These are phyloP conservation scores for Lonchura striata DNA, from an alignment of 2,113 vertebrate species.

Conservation along the genomic window DNA sequence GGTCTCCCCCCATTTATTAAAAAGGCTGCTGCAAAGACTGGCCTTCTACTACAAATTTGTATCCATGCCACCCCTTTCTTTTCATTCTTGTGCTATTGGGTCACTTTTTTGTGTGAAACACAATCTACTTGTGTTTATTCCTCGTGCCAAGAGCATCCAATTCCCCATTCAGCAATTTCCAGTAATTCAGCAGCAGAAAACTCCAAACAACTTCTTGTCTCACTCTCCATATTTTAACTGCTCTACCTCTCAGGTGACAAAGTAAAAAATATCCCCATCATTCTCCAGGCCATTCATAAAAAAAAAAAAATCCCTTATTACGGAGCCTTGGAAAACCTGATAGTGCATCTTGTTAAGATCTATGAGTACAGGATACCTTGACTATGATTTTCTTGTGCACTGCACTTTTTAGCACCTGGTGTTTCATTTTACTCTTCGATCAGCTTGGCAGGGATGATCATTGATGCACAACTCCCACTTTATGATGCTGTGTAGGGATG, in stretches of 20 bases:
- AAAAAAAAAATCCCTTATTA: background rate
- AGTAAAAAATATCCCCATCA: background rate
- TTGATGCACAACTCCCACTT: background rate
- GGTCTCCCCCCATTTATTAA: background rate
- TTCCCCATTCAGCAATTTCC: background rate
- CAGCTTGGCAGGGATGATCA: background rate
- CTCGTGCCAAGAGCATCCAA: background rate
- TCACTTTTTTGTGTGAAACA: background rate
- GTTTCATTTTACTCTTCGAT: background rate
- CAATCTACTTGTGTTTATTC: background rate
- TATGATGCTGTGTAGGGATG: background rate
- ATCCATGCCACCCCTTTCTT: background rate
- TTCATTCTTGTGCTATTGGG: background rate
- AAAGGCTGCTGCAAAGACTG: background rate
- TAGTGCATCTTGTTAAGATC: background rate
- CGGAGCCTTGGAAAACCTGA: background rate
- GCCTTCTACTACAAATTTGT: background rate
- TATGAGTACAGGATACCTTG: background rate
- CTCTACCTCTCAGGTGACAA: background rate
- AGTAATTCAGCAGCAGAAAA: background rate
- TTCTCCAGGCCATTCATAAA: background rate
- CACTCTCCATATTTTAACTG: background rate
- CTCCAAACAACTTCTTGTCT: background rate
- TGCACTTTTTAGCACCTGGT: background rate
- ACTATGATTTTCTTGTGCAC: background rate